Conservation (phyloP, 2,797 vertebrate genomes). For the Melanotaenia pygmaea region DNA sequence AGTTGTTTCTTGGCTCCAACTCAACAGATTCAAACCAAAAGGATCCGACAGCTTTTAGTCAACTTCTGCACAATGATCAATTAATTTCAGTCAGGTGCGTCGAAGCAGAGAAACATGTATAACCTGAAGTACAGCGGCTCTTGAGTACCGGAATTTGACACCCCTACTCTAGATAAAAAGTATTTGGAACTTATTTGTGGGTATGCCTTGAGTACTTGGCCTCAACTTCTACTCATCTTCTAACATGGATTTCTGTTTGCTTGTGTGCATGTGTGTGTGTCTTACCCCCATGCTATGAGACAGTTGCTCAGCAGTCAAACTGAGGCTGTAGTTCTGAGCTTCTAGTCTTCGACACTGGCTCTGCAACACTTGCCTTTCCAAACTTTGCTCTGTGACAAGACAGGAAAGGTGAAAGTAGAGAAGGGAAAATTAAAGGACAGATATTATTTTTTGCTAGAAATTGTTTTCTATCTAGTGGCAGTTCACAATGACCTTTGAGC, state of each 20-base stretch:
- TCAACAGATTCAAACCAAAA: too few species aligned
- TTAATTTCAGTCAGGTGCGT: too few species aligned
- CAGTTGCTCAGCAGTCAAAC: constrained; percentile 93
- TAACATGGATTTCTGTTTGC: not conserved
- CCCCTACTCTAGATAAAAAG: not conserved
- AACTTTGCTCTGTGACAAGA: constrained; percentile 87
- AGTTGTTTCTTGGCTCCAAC: too few species aligned
- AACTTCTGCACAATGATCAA: too few species aligned
- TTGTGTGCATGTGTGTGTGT: constrained; percentile 9
- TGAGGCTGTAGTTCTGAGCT: constrained; percentile 96
- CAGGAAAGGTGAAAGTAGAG: not conserved
- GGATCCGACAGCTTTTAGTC: too few species aligned
- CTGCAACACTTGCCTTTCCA: constrained; percentile 95
- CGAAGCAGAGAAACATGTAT: not conserved
- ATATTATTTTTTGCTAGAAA: not conserved
- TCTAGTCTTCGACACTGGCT: constrained; percentile 94
- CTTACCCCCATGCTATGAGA: constrained; percentile 98
- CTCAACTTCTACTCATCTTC: not conserved
- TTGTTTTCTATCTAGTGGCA: not conserved
- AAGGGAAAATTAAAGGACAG: not conserved
- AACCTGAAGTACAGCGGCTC: not conserved
- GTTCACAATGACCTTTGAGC: not conserved
- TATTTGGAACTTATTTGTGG: not conserved
- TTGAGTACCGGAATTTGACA: not conserved
- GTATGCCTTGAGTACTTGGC: not conserved